Evolutionary conservation across 2,888 invertebrate genomes (phyloP).

Genomic region (Agonopterix arenella): DNA sequence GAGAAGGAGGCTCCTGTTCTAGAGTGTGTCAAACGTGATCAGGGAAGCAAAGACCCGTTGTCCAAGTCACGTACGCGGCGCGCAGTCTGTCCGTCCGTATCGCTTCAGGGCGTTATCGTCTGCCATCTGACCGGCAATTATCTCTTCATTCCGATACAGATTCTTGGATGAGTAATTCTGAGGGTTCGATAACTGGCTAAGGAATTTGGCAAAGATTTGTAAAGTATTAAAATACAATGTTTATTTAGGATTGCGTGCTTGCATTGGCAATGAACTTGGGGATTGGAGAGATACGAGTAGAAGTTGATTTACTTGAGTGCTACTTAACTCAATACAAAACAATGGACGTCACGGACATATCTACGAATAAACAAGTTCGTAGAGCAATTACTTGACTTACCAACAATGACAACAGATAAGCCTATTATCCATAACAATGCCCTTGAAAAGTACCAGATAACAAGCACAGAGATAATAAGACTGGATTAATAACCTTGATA

Average conservation of each 20-base stretch:
- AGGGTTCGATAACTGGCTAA: background rate
- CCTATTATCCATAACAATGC: constrained; percentile 31
- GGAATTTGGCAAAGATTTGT: too few species aligned
- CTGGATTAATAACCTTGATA: constrained; percentile 13
- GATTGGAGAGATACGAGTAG: too few species aligned
- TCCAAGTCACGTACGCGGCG: constrained; percentile 37
- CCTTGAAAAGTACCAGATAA: constrained; percentile 42
- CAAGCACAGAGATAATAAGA: constrained; percentile 15
- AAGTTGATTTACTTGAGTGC: background rate
- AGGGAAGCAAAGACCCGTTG: constrained; percentile 37
- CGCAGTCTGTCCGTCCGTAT: constrained; percentile 30
- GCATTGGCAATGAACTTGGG: too few species aligned
- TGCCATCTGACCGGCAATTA: constrained; percentile 19
- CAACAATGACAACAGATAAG: constrained; percentile 24
- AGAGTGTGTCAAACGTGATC: constrained; percentile 62
- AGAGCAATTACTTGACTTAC: constrained; percentile 1
- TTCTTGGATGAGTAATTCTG: background rate
- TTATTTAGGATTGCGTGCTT: too few species aligned
- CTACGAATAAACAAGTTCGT: background rate
- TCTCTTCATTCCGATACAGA: constrained; percentile 19
- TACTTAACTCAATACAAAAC: background rate
- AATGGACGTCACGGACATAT: background rate
- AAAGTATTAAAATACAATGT: too few species aligned
- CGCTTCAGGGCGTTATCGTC: constrained; percentile 15
- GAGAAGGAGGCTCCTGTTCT: constrained; percentile 40